Evolutionary conservation across 2,113 vertebrate genomes (phyloP), one percentile per base, ranked within the genome.

Genomic region (Mastomys natalensis): DNA sequence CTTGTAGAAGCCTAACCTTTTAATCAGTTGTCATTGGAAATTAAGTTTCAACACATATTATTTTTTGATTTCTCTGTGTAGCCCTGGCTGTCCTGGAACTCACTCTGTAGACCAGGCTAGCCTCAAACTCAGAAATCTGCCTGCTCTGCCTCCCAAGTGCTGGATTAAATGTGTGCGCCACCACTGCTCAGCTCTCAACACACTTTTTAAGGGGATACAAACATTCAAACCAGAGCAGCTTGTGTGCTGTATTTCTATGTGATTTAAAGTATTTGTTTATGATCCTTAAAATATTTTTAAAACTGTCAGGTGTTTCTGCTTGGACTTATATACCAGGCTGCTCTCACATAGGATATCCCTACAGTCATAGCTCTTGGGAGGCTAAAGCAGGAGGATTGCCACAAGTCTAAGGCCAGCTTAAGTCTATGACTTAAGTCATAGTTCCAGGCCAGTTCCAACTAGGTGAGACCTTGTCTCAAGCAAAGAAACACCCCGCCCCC

Each of bases 211-310:
- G 13, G 5, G 13, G 4, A 13, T 34, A 64, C 19, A 81, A 53
- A 13, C 22, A 62, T 74, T 73, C 13, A 92, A 87, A 51, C 37
- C 37, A 64, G 29, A 87, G 43, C 55, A 53, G 34, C 68, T 91
- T 80, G 24, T 82, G 34, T 87, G 60, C 19, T 26, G 48, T 72
- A 73, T 77, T 37, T 31, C 34, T 88, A 2, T 17, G 0, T 92
- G 53, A 76, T 78, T 93, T 68, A 92, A 21, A 58, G 37, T 94
- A 21, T 81, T 89, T 87, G 60, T 48, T 91, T 82, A 64, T 26
- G 90, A 70, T 2, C 22, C 5, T 97, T 90, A 66, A 53, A 84
- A 72, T 72, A 51, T 26, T 37, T 72, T 64, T n/a, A 72, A 87
- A 70, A 17, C 9, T n/a, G 45, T 51, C 7, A 2, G 31, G 17